Conservation (phyloP, 2,888 invertebrate species). For the Cheilosia impressa region DNA sequence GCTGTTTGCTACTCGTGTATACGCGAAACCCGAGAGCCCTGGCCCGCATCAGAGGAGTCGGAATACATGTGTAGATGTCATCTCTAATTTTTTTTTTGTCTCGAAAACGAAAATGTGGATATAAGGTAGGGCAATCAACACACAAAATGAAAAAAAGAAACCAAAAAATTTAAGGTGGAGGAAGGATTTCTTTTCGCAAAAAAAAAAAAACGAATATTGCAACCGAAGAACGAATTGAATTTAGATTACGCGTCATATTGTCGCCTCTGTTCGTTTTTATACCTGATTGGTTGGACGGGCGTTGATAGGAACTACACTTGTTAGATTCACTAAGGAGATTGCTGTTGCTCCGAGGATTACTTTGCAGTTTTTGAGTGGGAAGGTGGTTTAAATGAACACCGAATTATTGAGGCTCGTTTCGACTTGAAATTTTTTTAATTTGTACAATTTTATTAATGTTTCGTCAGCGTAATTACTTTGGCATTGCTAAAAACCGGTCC, state of each 20-base stretch:
- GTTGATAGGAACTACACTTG: slow-evolving; percentile 39
- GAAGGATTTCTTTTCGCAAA: neutral
- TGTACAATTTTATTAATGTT: no score
- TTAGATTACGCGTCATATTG: slow-evolving; percentile 78
- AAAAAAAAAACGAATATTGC: slow-evolving; percentile 19
- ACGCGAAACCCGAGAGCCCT: slow-evolving; percentile 61
- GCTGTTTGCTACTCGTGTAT: slow-evolving; percentile 72
- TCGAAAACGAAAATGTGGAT: slow-evolving; percentile 65
- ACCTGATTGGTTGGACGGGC: slow-evolving; percentile 65
- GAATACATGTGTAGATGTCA: slow-evolving; percentile 76
- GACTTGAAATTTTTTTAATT: no score
- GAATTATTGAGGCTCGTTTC: no score
- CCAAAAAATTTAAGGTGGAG: slow-evolving; percentile 5
- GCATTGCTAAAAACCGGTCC: no score
- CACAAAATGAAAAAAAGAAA: neutral
- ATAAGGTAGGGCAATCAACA: slow-evolving; percentile 35
- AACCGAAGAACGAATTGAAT: slow-evolving; percentile 77
- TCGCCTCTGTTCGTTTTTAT: slow-evolving; percentile 77
- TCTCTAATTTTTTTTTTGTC: slow-evolving; percentile 63
- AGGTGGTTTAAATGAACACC: no score
- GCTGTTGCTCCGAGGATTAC: no score
- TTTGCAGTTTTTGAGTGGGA: no score
- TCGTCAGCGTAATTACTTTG: neutral
- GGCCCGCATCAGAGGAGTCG: slow-evolving; percentile 66
- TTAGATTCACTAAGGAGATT: slow-evolving; percentile 8